Base-by-base conservation (phyloP, 2,797 vertebrate species). In the Bovichtus variegatus region DNA sequence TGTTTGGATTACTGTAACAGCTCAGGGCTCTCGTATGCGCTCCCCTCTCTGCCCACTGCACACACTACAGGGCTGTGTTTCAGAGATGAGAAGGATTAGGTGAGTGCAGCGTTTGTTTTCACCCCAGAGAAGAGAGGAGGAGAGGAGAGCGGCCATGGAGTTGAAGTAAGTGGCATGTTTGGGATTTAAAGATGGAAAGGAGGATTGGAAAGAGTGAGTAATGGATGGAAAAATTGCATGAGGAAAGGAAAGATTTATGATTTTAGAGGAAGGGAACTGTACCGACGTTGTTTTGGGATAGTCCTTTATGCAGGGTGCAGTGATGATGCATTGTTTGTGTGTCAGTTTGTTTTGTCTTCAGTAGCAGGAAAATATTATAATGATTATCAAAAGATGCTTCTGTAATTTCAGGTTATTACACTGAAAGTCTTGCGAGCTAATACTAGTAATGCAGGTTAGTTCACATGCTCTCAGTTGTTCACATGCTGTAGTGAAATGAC, bases 1-100 rank as follows among this genome's bases (percentile, higher is more conserved):
- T 91, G 92, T 92, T 91, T 92, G 90, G 82, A 89, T 93, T 92
- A 89, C 68, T 82, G 83, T 80, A 90, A 86, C 84, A 76, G 80
- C 86, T 84, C 86, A 60, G 86, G 84, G 87, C 85, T 85, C 78
- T 78, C 76, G 59, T 88, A 76, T 82, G 86, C 44, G 27, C 79
- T 58, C 55, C 65, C 69, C 66, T 71, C 60, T 78, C 74, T 71
- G 46, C 62, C 67, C 65, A 53, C 71, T 62, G 47, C 53, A 40
- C 80, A 68, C 71, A 78, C 59, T 50, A 19, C 70, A 72, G 50
- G 34, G 8, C 31, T 34, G 8, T 38, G 27, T 61, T 76, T 80
- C 59, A 84, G 60, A 87, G 69, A 92, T 87, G 80, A 80, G 67
- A 43, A 61, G 84, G 87, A 85, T 86, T 87, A 81, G 50, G 40